Conservation (phyloP, 2,888 invertebrate genomes). For the Caenorhabditis panamensis region DNA sequence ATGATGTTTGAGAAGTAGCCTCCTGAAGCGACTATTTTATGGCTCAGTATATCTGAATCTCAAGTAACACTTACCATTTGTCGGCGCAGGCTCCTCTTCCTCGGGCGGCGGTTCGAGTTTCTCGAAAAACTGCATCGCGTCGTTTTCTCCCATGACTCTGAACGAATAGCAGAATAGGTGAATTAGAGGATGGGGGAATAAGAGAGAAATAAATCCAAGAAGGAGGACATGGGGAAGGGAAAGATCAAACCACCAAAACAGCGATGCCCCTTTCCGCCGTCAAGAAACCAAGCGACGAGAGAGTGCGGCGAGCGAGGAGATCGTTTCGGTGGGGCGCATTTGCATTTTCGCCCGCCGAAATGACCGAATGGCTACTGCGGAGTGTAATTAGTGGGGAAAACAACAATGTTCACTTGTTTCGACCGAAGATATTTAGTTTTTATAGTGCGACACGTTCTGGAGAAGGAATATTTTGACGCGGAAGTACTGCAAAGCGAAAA, state of each 20-base stretch:
- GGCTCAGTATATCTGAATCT: not conserved
- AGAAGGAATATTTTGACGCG: too few relatives aligned
- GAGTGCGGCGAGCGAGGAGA: conserved; percentile 13
- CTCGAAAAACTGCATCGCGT: conserved; percentile 54
- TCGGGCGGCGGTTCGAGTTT: conserved; percentile 55
- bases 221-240: conserved; percentile 20
- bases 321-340: conserved; percentile 31
- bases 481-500: too few relatives aligned
- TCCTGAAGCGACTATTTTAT: conserved; percentile 26
- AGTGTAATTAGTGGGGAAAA: not conserved
- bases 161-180: conserved; percentile 8
- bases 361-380: not conserved
- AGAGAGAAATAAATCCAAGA: conserved; percentile 25
- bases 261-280: not conserved
- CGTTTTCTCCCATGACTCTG: conserved; percentile 48
- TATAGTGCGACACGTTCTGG: too few relatives aligned
- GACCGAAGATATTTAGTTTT: too few relatives aligned
- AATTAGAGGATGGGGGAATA: not conserved
- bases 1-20: conserved; percentile 59
- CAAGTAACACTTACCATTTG: conserved; percentile 15
- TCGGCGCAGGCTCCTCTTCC: conserved; percentile 36
- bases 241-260: conserved; percentile 59
- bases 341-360: not conserved
- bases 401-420: too few relatives aligned
- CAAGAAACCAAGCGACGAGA: conserved; percentile 10